Base-by-base conservation (phyloP, 2,888 invertebrate genomes). In the Agrilus mali region DNA sequence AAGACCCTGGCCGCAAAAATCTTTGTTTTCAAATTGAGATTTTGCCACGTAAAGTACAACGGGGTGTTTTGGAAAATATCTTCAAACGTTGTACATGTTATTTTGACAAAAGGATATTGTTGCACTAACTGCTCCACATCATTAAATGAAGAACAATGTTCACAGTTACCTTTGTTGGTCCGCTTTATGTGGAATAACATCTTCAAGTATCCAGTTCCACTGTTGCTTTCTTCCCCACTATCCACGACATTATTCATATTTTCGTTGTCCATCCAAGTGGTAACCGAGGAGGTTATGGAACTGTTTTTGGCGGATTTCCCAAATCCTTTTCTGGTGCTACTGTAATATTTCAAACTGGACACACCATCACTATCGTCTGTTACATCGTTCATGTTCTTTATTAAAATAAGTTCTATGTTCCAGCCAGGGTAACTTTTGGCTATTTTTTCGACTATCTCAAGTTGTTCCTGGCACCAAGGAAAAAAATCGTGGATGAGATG, bases 31-130 rank as follows among this genome's bases (percentile, higher is more conserved):
- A 57, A 49, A n/a, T 71, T 70, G 40, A 75, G 63, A 20, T 57
- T 59, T 45, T 59, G 65, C 74, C 75, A 77, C 40, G 64, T 67
- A 38, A 63, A 63, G 45, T 63, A 65, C 36, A 76, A 56, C 1
- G 74, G 74, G 1, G 74, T 72, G 46, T 59, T 61, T 33, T 64
- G 58, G 66, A 77, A 74, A 40, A 66, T 71, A 46, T 70, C 66
- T 51, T 65, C 48, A 44, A 54, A 59, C 1, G 61, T 60, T 61
- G 44, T 68, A 33, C 70, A 58, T 35, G 65, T 66, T 7, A 73
- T 51, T 33, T 68, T 68, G 1, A 75, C 61, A 47, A 71, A 71
- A 27, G 64, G 63, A 52, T 66, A 65, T 48, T 56, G 62, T 34
- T 51, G 54, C 45, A 66, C 55, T 36, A 71, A 63, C 20, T 63